A percentile compares a stretch with the other conserved stretches of the same genome.
Evolutionary conservation across 1,140 invertebrate species (phyloP).

Genomic region (Drosophila cardini): DNA sequence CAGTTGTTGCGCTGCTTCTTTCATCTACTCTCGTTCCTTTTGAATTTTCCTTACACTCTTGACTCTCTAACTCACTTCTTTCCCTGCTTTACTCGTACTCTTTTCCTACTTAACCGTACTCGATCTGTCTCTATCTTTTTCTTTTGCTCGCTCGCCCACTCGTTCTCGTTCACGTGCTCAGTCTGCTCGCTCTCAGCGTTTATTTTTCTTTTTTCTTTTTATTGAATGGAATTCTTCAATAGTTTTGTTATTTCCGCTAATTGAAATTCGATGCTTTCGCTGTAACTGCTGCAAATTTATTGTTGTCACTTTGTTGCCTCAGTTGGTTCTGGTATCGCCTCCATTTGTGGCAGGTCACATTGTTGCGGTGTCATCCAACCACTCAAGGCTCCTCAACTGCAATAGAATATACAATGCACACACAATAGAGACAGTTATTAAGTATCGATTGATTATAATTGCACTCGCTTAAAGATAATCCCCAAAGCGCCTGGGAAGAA

Average conservation of each 20-base stretch:
- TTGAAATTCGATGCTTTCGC: conserved; percentile 13
- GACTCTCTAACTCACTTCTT: conserved; percentile 3
- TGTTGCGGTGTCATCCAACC: conserved; percentile 56
- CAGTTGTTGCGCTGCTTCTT: background rate
- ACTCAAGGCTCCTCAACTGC: conserved; percentile 53
- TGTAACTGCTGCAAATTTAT: background rate
- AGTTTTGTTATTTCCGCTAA: conserved; percentile 20
- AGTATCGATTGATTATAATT: conserved; percentile 50
- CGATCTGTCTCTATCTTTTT: background rate
- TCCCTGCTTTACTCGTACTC: background rate
- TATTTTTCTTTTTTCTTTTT: conserved; percentile 26
- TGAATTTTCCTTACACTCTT: background rate
- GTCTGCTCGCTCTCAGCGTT: conserved; percentile 42
- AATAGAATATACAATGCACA: conserved; percentile 24
- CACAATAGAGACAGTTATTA: conserved; percentile 13
- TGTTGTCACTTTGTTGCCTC: conserved; percentile 13
- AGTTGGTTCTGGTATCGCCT: conserved; percentile 35
- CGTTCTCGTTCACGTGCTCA: conserved; percentile 38
- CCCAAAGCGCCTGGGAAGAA: conserved; percentile 16
- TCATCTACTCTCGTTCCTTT: background rate
- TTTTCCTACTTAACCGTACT: background rate
- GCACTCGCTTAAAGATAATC: conserved; percentile 25
- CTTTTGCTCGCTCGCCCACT: background rate
- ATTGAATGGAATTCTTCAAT: conserved; percentile 10
- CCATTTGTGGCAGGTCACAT: conserved; percentile 54